Evolutionary conservation across 1,140 invertebrate genomes (phyloP).

Genomic region (Drosophila trapezifrons): DNA sequence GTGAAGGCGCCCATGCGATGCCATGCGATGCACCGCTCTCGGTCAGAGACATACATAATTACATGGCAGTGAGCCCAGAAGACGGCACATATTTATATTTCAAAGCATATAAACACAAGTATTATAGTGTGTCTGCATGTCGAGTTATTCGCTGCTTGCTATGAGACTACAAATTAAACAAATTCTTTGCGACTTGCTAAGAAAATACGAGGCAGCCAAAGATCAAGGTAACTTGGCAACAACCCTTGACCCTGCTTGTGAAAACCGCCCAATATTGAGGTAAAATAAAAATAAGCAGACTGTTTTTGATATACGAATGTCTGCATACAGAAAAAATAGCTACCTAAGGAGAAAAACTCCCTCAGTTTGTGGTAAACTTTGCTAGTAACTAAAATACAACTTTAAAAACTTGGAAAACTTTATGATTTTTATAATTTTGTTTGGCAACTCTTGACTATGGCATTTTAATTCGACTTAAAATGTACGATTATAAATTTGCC

Average conservation of each 20-base stretch:
- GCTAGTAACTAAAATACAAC: background rate
- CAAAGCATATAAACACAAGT: conserved; percentile 49
- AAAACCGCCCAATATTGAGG: background rate
- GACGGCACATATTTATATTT: conserved; percentile 51
- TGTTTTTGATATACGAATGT: background rate
- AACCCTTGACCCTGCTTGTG: conserved; percentile 28
- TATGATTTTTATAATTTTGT: background rate
- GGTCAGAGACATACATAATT: conserved; percentile 55
- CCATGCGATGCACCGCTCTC: conserved; percentile 37
- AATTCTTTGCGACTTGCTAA: conserved; percentile 26
- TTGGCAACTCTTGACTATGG: background rate
- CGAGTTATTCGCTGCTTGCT: conserved; percentile 19
- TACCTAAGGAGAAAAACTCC: background rate
- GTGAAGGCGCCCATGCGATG: conserved; percentile 47
- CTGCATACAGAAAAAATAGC: background rate
- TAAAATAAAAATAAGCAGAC: background rate
- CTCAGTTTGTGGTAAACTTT: background rate
- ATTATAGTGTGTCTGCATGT: conserved; percentile 47
- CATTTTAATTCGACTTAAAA: background rate
- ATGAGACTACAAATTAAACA: conserved; percentile 55
- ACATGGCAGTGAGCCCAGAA: conserved; percentile 63
- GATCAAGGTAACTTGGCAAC: conserved; percentile 27
- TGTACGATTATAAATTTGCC: too few species aligned
- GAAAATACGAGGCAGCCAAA: conserved; percentile 23
- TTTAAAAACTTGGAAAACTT: background rate